phyloP scores from a whole-genome alignment of 2,113 vertebrate species.

The Dicerorhinus sumatrensis region DNA sequence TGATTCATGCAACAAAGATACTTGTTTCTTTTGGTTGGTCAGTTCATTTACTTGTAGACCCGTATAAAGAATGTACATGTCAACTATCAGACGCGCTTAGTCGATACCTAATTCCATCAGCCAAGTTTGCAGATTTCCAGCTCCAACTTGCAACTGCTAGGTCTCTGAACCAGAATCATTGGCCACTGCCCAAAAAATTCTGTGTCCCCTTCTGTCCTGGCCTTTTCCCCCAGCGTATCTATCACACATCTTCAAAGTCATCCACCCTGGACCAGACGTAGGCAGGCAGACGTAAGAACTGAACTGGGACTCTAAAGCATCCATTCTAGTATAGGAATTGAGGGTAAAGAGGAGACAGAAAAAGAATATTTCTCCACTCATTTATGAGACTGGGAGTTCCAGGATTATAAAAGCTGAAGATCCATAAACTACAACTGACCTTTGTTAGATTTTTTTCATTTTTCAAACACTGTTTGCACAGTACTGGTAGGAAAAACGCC shows the following conservation, averaged over 20 bases:
- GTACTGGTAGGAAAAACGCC: not conserved
- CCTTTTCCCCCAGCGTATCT: not conserved
- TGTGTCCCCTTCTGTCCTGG: not conserved
- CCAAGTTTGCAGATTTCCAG: not conserved
- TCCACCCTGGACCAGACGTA: not conserved
- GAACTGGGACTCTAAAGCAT: not conserved
- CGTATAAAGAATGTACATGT: not conserved
- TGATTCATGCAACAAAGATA: not conserved
- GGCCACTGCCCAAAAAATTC: not conserved
- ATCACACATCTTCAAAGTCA: not conserved
- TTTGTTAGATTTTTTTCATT: not conserved
- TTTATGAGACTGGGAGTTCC: not conserved
- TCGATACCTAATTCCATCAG: not conserved
- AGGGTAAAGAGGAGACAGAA: fast-evolving
- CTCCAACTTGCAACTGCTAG: not conserved
- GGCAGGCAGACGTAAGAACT: not conserved
- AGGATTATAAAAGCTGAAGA: not conserved
- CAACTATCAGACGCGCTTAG: not conserved
- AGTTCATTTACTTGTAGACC: not conserved
- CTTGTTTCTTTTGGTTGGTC: not conserved
- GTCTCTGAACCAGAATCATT: not conserved
- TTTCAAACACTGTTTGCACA: not conserved
- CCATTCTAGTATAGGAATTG: not conserved
- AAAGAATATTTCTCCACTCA: not conserved
- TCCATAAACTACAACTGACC: not conserved